These are phyloP conservation scores for Xestia xanthographa DNA, from an alignment of 2,888 invertebrate species.

Conservation along the genomic window DNA sequence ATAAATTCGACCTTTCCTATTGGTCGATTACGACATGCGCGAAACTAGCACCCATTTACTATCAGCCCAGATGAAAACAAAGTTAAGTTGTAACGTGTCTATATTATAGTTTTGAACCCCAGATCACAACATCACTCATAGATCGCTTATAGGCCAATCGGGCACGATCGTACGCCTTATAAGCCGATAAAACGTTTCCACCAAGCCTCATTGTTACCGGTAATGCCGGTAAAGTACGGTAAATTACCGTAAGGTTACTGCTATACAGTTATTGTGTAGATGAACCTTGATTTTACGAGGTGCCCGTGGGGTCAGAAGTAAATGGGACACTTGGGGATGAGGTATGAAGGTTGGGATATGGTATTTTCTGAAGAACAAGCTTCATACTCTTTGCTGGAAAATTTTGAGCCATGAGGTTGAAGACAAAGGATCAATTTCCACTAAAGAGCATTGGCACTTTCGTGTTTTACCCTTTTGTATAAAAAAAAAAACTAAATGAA, in stretches of 20 bases:
- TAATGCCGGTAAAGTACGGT: constrained; percentile 77
- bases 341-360: constrained; percentile 52
- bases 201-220: constrained; percentile 64
- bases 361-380: constrained; percentile 14
- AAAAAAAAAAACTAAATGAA: no score
- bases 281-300: constrained; percentile 74
- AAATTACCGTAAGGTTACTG: constrained; percentile 75
- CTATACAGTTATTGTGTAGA: constrained; percentile 73
- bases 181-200: constrained; percentile 65
- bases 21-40: background rate
- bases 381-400: no score
- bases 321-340: constrained; percentile 63
- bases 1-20: background rate
- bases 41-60: background rate
- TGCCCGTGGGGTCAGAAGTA: constrained; percentile 72
- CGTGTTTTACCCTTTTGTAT: background rate
- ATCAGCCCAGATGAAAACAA: constrained; percentile 16
- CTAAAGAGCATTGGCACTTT: background rate
- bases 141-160: constrained; percentile 60
- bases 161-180: constrained; percentile 60
- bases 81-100: constrained; percentile 26
- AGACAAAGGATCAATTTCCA: rapidly evolving
- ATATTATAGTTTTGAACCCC: constrained; percentile 32
- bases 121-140: constrained; percentile 48
- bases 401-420: no score